These are phyloP conservation scores for Smithornis capensis DNA, from an alignment of 2,113 vertebrate genomes.

Conservation along the genomic window DNA sequence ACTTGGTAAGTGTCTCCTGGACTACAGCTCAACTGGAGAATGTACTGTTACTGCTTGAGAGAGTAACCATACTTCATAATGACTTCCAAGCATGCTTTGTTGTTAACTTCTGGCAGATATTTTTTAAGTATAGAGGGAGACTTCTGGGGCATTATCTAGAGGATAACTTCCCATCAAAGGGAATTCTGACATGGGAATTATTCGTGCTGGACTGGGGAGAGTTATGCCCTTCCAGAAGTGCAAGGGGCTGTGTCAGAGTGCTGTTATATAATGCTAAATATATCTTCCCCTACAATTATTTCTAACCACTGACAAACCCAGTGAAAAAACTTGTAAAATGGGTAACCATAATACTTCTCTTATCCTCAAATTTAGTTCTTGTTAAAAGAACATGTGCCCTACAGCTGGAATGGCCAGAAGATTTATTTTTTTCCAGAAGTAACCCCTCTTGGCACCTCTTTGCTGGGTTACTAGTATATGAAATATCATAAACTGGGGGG, in stretches of 20 bases:
- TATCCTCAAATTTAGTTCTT: background rate
- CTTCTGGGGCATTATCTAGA: background rate
- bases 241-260: background rate
- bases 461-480: background rate
- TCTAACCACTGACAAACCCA: background rate
- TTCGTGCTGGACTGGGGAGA: background rate
- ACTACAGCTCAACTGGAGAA: background rate
- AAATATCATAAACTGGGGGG: background rate
- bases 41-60: background rate
- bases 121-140: background rate
- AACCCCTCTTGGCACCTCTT: background rate
- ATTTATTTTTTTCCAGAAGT: background rate
- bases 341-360: background rate
- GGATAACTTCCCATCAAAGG: background rate
- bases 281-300: background rate
- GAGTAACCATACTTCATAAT: background rate
- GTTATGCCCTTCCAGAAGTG: fast-evolving
- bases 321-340: background rate
- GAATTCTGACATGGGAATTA: background rate
- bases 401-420: background rate
- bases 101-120: background rate
- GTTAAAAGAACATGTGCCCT: background rate
- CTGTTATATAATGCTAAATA: background rate
- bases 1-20: slow-evolving; percentile 78
- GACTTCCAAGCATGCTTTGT: background rate